Evolutionary conservation across 2,113 vertebrate genomes (phyloP), one percentile per base, ranked within the genome.

Genomic region (Nibea coibor): DNA sequence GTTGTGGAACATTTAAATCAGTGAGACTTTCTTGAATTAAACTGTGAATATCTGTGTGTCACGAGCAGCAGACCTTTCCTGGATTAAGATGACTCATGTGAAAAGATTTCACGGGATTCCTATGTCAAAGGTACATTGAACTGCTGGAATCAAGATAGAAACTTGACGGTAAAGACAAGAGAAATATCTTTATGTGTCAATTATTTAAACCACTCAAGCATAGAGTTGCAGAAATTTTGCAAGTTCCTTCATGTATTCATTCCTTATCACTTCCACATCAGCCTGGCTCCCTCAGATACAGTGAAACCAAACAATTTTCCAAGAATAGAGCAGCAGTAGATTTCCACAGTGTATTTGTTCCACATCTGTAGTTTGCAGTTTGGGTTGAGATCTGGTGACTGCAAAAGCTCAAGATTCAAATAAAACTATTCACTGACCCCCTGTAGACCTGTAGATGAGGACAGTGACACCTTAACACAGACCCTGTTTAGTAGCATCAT

Each of bases 91-190:
- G 95, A 65, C 82, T 58, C 93, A 95, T 5, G 20, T 78, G 42
- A 92, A 88, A 78, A 71, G 17, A 56, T 95, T 95, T 68, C 83
- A 87, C 24, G 85, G 75, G 22, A 95, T 95, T 77, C 91, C 91
- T n/a, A 95, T 95, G 94, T 95, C 95, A 3, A 95, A 93, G 95
- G 95, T 95, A 82, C 1, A 61, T 81, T 7, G 12, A 42, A 26
- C 9, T 22, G 19, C 51, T 62, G 5, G 5, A 58, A n/a, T 9
- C 10, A 20, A 22, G 5, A 3, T 1, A 16, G n/a, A 47, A 28
- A 31, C 35, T 39, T 20, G 2, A 64, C 26, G 22, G 10, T 3
- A n/a, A 12, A 58, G 4, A 45, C 10, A 14, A 26, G 10, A 53
- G 31, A 70, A 39, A 14, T 1, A 2, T 1, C 3, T 54, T 16